Evolutionary conservation across 2,113 vertebrate genomes (phyloP), one percentile per base, ranked within the genome.

Genomic region (Phalacrocorax brasilianus): DNA sequence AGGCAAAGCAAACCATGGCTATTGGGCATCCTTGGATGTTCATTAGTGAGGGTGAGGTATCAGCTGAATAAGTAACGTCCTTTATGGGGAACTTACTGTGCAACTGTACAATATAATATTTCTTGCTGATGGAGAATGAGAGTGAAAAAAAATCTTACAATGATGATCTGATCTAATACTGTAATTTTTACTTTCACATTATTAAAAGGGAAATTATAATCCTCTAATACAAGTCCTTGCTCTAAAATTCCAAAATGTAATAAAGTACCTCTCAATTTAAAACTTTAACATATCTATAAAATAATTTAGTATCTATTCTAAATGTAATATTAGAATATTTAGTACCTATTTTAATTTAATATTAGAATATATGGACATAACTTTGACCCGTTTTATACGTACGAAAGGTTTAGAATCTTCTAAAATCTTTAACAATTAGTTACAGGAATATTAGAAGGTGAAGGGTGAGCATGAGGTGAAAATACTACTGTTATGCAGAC

Each of bases 241-340:
- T 91, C 70, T 82, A 68, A 93, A 91, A 95, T 91, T 92, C 73
- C 49, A 92, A 88, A 96, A 94, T 78, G 84, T 71, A 95, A 82
- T 96, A 78, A 94, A 92, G 77, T 68, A 78, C 40, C 73, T 92
- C 56, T 91, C 73, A 72, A 85, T 93, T 84, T 92, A 92, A 97
- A 96, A 93, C 47, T 95, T 94, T 93, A 95, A 92, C 76, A 27
- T 72, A 85, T 58, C 93, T 92, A 93, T 94, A 93, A 93, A 96
- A 93, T 93, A 86, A 97, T 95, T 95, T 87, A 95, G 65, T 94
- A 85, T 56, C 84, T 74, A 65, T 83, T 95, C 74, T 93, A 91
- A 91, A 85, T 58, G 22, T 59, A 87, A 61, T 89, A 90, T 74
- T 95, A 92, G 91, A 96, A 94, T 95, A 94, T 90, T 95, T 93